Base-by-base conservation (phyloP, 37 sponge, comb jelly and placozoan genomes). In the Theonella swinhoei region DNA sequence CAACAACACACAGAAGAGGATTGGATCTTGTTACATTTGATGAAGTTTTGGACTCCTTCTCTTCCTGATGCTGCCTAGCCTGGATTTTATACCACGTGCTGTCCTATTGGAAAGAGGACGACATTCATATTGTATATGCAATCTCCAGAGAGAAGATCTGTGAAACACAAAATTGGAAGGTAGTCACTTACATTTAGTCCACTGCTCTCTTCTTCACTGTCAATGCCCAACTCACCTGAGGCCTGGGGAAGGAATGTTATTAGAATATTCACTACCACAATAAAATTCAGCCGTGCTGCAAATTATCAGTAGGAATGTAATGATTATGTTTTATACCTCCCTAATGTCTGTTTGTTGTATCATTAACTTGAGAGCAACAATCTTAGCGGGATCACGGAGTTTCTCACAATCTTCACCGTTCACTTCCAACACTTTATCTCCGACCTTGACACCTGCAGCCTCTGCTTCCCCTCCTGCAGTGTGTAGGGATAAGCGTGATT, bases 401-500 rank as follows among this genome's bases (percentile, higher is more conserved):
- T 73, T 64, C 28, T 36, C 34, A 66, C 88, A 88, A 36, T 81
- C 67, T 1, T 42, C 63, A 36, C 88, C 88, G 47, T 88, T 88
- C 77, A 88, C 88, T 14, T 81, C 82, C 39, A 81, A 30, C 31
- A 88, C 38, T 8, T 68, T 30, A 68, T 88, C 88, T 59, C 88
- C 88, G 0, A 88, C 62, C 20, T 25, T 76, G 0, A 88, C 59
- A 5, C 88, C 82, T 25, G 88, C 88, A 23, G 32, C 23, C 63
- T 67, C 80, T 4, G 77, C 81, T 28, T 75, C 62, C 34, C 88
- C 67, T 33, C 85, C 85, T 85, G 25, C 19, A 58, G 29, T 23
- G 34, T 25, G 29, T 23, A 67, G 8, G 24, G 8, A 67, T 23
- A 19, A 11, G 19, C 60, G 19, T 19, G 19, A 11, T 11, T 19